Base-by-base conservation (phyloP, 2,113 vertebrate genomes). In the Siniperca chuatsi region DNA sequence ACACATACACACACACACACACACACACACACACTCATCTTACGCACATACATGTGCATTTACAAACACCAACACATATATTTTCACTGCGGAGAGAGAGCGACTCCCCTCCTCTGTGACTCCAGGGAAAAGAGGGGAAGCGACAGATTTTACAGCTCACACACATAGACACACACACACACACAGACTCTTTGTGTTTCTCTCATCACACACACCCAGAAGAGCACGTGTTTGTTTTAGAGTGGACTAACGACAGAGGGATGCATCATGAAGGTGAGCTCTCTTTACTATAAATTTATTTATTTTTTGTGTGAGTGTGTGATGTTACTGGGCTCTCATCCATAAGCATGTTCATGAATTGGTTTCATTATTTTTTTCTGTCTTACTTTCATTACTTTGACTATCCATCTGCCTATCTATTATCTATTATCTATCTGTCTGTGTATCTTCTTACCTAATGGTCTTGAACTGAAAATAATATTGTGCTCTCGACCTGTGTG, bases 201-300 rank as follows among this genome's bases (percentile, higher is more conserved):
- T 55, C 4, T 68, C 61, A 52, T 29, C 76, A 67, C 79, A 85
- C 87, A 82, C 79, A 82, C 75, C 16, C 50, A 3, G 64, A 72
- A 35, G 60, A 60, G 58, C 88, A 84, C 82, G 90, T 92, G 81
- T 86, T 79, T 82, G 29, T 29, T 29, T 29, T 37, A 70, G 35
- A 88, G 86, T 74, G 84, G 85, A 92, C 55, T 10, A 42, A 46
- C 66, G 64, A 78, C 76, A 50, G 76, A 86, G 78, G 79, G 87
- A 92, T 78, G 57, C 87, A 2, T 50, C 90, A 95, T 95, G 94
- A 95, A 95, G 93, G 94, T 95, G 86, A 93, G 92, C 18, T 74
- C 50, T 76, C 0, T 10, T 52, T 20, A 61, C 35, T 57, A n/a
- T 74, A 29, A 1, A 46, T 69, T n/a, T 68, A 29, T 71, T 70